Evolutionary conservation across 2,888 invertebrate genomes (phyloP), one percentile per base, ranked within the genome.

Genomic region (Drosophila eohydei): DNA sequence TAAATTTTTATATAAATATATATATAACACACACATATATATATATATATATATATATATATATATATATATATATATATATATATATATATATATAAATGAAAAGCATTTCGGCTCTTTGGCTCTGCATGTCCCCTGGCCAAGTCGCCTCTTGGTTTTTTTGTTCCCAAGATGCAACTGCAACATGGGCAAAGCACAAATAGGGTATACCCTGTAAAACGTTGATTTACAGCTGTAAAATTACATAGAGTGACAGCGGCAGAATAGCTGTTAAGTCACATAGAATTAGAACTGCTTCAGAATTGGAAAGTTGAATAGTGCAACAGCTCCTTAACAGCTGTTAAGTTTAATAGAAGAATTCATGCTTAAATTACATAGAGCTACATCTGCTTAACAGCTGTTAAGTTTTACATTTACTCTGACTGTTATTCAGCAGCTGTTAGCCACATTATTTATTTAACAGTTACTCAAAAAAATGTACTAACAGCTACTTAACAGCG

Each of bases 141-240:
- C 34, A 21, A 5, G 14, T 1, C 1, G n/a, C 38, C 6, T 2
- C 30, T 34, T 54, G 28, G 36, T 28, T 52, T 52, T 26, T 54
- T n/a, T 11, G 32, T n/a, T 44, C 26, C 36, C 78, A 62, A 75
- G 62, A 58, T 51, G 58, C 78, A 55, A 61, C 28, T 72, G 66
- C 57, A 58, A 34, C 26, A 21, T 21, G 12, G 11, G 3, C 46
- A 21, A 34, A 14, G 26, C 32, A 11, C 16, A 12, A 12, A 43
- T 36, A 1, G 0, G 1, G 2, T 3, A 52, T 60, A 64, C 64
- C 50, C 56, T 54, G 8, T 11, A 34, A 2, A 4, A 3, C 26
- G 4, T 30, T 0, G 2, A 28, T 46, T 28, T 32, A 16, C n/a
- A 50, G 16, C 50, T 32, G 16, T 50, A 14, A 51, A 12, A 7